Evolutionary conservation across 2,797 vertebrate species (phyloP).

Genomic region (Meda fulgida): DNA sequence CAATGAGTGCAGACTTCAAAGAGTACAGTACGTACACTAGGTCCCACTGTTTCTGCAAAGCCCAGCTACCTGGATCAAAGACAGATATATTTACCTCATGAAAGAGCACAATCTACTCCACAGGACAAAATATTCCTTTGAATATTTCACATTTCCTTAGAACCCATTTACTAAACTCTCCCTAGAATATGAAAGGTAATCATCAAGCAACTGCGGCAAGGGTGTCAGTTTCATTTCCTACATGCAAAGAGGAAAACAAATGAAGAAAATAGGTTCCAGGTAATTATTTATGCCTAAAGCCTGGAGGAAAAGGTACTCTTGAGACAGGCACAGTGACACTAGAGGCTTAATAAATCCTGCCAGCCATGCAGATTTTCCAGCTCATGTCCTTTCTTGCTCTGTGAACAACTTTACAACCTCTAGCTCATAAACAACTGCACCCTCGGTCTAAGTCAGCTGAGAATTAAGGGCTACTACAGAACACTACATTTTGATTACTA

Average conservation of each 20-base stretch:
- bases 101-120: conserved; percentile 27
- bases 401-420: background rate
- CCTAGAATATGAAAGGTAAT: background rate
- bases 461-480: background rate
- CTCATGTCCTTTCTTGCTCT: conserved; percentile 10
- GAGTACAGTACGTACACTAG: background rate
- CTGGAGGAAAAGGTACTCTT: conserved; percentile 23
- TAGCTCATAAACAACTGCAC: background rate
- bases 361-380: conserved; percentile 33
- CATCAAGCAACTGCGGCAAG: conserved; percentile 6
- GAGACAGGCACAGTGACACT: background rate
- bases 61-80: conserved; percentile 45
- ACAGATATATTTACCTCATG: conserved; percentile 9
- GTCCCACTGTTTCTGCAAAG: background rate
- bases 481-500: background rate
- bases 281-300: conserved; percentile 5
- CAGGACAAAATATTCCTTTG: conserved; percentile 25
- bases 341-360: conserved; percentile 29
- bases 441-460: background rate
- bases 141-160: conserved; percentile 19
- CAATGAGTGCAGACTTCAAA: conserved; percentile 53
- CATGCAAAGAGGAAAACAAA: background rate
- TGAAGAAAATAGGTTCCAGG: background rate
- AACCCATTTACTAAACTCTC: background rate
- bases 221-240: background rate